Evolutionary conservation across 2,797 vertebrate genomes (phyloP), one percentile per base, ranked within the genome.

Genomic region (Cynopterus sphinx): DNA sequence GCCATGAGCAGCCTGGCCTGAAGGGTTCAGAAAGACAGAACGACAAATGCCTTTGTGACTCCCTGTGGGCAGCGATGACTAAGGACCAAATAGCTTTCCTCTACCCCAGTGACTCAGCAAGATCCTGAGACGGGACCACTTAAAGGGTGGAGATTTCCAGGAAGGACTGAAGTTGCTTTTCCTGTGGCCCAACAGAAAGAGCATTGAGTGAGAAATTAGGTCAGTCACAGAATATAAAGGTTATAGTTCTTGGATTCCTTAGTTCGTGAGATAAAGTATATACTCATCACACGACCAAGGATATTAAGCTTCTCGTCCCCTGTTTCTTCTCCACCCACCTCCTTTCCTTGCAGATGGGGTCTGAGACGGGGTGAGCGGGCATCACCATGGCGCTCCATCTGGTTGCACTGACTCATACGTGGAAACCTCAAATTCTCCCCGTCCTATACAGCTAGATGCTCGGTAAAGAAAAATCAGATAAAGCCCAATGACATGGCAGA

Each of bases 371-470:
- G 21, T 7, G 26, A 63, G 9, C 16, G 36, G 26, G 2, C 13
- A 22, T 28, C 71, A 16, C 46, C 2, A 16, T 1, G 0, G 8
- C 0, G 1, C 43, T 21, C 46, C 12, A 12, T 22, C 36, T 11
- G 46, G 31, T 43, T 65, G 31, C 10, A 36, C 67, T 39, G 4
- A 26, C 46, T 77, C 46, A 5, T 19, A 12, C 1, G 1, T 2
- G 2, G 43, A 61, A 31, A 9, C 12, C n/a, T 26, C 84, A 31
- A 28, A 39, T 19, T n/a, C 53, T 12, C 17, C 41, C 33, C 12
- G 3, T 61, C 33, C 71, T 19, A 1, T 2, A n/a, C 0, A 39
- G 85, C 33, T 11, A 1, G 15, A n/a, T 70, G 57, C 39, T 57
- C 2, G 9, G 77, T 24, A 73, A 59, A 84, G 39, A 16, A 19